Evolutionary conservation across 2,797 vertebrate genomes (phyloP).

Genomic region (Poecilia picta): DNA sequence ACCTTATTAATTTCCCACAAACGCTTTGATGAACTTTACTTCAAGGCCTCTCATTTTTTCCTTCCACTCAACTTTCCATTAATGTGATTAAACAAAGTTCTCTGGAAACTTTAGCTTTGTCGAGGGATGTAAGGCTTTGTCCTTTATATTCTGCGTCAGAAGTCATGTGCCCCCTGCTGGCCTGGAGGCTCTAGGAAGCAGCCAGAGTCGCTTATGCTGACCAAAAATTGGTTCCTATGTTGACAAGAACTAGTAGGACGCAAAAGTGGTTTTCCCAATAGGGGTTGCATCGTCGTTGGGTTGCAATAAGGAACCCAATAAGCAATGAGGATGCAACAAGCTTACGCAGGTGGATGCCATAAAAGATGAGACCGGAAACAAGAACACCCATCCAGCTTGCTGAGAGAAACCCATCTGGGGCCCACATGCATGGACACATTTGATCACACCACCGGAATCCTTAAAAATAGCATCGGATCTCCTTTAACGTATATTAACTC

Average conservation of each 20-base stretch:
- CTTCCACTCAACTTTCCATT: neutral
- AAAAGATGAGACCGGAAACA: neutral
- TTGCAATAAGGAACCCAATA: neutral
- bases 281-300: neutral
- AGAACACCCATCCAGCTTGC: neutral
- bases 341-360: neutral
- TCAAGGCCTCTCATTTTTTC: neutral
- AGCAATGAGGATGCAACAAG: neutral
- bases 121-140: neutral
- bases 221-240: neutral
- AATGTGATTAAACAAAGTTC: neutral
- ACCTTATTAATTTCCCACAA: neutral
- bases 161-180: neutral
- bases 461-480: neutral
- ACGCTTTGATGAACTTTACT: neutral
- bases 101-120: neutral
- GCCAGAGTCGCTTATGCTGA: neutral
- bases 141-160: neutral
- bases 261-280: neutral
- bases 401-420: neutral
- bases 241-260: neutral
- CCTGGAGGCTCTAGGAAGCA: neutral
- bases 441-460: neutral
- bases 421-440: slow-evolving; percentile 2
- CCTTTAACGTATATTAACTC: neutral